Evolutionary conservation across 2,888 invertebrate species (phyloP), one percentile per base, ranked within the genome.

Genomic region (Plemyria rubiginata): DNA sequence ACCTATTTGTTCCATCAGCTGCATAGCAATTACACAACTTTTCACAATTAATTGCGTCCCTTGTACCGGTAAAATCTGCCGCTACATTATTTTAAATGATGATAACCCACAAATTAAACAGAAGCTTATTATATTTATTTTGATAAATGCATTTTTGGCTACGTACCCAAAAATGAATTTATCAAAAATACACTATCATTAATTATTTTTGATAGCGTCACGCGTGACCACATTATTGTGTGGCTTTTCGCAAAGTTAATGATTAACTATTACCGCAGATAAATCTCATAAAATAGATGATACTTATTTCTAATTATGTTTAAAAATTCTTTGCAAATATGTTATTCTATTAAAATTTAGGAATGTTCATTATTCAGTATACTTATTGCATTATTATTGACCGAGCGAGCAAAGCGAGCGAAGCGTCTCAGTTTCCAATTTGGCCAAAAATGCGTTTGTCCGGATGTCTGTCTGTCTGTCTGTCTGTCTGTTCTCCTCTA

Each of bases 51-150:
- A 45, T 45, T 45, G 11, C 16, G 45, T 11, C 11, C 3, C 45
- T 16, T 45, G 45, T 45, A 43, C 11, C 32, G 32, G 51, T 51
- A 51, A 57, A 56, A 51, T 40, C 45, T 38, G 36, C 36, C 45
- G n/a, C n/a, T 45, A 36, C 51, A 55, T 55, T 51, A 61, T 61
- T 53, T 50, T 43, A 36, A 43, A 57, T 52, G 40, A 53, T 22
- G 43, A 46, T 58, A 36, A 36, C 46, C 54, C 54, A 56, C 66
- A 56, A 58, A 64, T 59, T 54, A 62, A 51, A 51, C 64, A 50
- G 62, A 61, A 62, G 65, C 62, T 64, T 58, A 72, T 52, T 50
- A 62, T 16, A 40, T 61, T 64, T 40, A 56, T 53, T 13, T 9
- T 57, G 28, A 57, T 62, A 53, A 60, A 54, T 55, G 41, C 15